phyloP scores from a whole-genome alignment of 2,888 invertebrate genomes.

The Plagodis dolabraria region DNA sequence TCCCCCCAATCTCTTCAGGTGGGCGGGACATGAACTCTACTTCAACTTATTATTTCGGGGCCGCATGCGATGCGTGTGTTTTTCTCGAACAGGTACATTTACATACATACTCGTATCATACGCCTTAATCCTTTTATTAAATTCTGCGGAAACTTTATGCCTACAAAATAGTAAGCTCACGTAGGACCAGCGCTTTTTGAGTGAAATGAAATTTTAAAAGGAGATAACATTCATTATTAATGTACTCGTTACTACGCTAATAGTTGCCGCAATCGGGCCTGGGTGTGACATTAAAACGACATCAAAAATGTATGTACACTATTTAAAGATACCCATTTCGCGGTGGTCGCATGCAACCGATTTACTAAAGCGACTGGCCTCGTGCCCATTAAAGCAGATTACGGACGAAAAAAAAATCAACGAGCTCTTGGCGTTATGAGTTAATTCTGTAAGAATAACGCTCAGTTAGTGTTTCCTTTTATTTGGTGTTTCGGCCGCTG shows the following conservation, averaged over 20 bases:
- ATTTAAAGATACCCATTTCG: slow-evolving; percentile 81
- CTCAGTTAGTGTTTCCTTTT: slow-evolving; percentile 78
- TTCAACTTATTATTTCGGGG: slow-evolving; percentile 80
- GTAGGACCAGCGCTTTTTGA: slow-evolving; percentile 23
- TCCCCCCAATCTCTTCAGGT: slow-evolving; percentile 79
- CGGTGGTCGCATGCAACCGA: slow-evolving; percentile 75
- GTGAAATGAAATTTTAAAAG: slow-evolving; percentile 39
- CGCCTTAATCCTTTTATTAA: slow-evolving; percentile 74
- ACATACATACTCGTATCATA: slow-evolving; percentile 58
- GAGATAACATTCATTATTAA: slow-evolving; percentile 54
- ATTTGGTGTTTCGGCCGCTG: slow-evolving; percentile 76
- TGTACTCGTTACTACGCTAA: slow-evolving; percentile 79
- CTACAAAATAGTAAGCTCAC: slow-evolving; percentile 42
- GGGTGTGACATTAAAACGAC: slow-evolving; percentile 74
- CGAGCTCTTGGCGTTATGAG: slow-evolving; percentile 82
- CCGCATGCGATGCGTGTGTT: slow-evolving; percentile 73
- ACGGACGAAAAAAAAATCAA: slow-evolving; percentile 75
- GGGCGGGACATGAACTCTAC: slow-evolving; percentile 74
- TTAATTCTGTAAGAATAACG: slow-evolving; percentile 84
- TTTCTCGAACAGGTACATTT: slow-evolving; percentile 69
- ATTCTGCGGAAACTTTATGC: slow-evolving; percentile 55
- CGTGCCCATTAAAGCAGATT: slow-evolving; percentile 83
- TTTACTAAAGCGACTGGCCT: slow-evolving; percentile 80
- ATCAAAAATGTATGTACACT: slow-evolving; percentile 80
- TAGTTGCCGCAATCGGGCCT: slow-evolving; percentile 74